Base-by-base conservation (phyloP, 2,113 vertebrate genomes). In the Saccopteryx bilineata region DNA sequence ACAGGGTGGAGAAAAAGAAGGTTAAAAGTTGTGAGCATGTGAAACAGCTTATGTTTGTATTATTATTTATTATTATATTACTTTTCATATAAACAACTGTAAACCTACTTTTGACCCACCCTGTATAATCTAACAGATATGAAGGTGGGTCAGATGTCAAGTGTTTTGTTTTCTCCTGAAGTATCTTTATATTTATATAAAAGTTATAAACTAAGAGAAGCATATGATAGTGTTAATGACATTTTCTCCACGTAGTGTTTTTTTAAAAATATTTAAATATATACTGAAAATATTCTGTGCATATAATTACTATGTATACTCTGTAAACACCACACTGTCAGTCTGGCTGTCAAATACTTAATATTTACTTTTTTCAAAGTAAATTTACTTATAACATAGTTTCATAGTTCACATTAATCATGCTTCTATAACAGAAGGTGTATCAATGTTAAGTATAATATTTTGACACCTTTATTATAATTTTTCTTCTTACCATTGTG, bases 231-330 rank as follows among this genome's bases (percentile, higher is more conserved):
- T 78, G 10, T 81, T 61, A 26, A 28, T 91, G 31, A 54, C 31
- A 46, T 85, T 89, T 91, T 92, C 46, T 23, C 48, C 52, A 92
- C 15, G 69, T 74, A 88, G n/a, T n/a, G n/a, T 48, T 66, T 69
- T 63, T 80, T 31, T 26, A 91, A n/a, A 91, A 68, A 52, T 76
- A 72, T n/a, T 93, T 31, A 69, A 87, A n/a, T 76, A 83, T 46
- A 54, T 93, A 28, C 52, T 50, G 5, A 52, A 93, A 88, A 26
- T 60, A 61, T 21, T 68, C 18, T 83, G 2, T 79, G 79, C 13
- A 75, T 50, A 17, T 13, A 54, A 80, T 84, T 66, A 75, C 50
- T 33, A 31, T 68, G 71, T 10, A 80, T 33, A 21, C 23, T 50
- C 88, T 80, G 17, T 63, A 84, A 88, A 85, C 24, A 79, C 14